Evolutionary conservation across 2,113 vertebrate genomes (phyloP), one percentile per base, ranked within the genome.

Genomic region (Irena cyanogastra): DNA sequence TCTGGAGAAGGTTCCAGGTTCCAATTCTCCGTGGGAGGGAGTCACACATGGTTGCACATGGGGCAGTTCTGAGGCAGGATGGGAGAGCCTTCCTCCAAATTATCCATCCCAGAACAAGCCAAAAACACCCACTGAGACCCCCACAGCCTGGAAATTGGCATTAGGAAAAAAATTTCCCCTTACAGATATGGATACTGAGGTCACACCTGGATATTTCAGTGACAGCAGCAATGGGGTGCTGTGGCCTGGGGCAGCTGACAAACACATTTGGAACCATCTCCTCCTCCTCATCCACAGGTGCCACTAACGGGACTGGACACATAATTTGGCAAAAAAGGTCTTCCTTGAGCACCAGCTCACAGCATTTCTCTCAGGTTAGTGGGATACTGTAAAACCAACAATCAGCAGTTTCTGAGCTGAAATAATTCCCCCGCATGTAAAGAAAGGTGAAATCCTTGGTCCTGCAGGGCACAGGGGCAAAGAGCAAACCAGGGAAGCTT

Each of bases 1-100:
- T 5, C 39, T 53, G 0, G 2, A 76, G 44, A 22, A n/a, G 17
- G 7, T 1, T 1, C 47, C 4, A 0, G n/a, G n/a, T n/a, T n/a
- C n/a, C 7, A 52, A 23, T 35, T 28, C 13, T 19, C 64, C 30
- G 5, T 13, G 45, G 54, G 23, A 69, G 4, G 16, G 20, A n/a
- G 1, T 13, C 28, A 47, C 47, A 16, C 3, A 0, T 11, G 18
- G 16, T 3, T 11, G 12, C 57, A 26, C 10, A 2, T 5, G 33
- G 33, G 11, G 15, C 16, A 23, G 0, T 2, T 16, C 20, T 3
- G 4, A 61, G 31, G 11, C 16, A 35, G 37, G 16, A 39, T 47
- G 49, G 54, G 23, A 74, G 60, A 68, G 7, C 41, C 44, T 79
- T 39, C 45, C 50, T 39, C 57, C 37, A 60, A 39, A 77, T 18